phyloP scores from a whole-genome alignment of 2,113 vertebrate species.

The Hyla sarda region DNA sequence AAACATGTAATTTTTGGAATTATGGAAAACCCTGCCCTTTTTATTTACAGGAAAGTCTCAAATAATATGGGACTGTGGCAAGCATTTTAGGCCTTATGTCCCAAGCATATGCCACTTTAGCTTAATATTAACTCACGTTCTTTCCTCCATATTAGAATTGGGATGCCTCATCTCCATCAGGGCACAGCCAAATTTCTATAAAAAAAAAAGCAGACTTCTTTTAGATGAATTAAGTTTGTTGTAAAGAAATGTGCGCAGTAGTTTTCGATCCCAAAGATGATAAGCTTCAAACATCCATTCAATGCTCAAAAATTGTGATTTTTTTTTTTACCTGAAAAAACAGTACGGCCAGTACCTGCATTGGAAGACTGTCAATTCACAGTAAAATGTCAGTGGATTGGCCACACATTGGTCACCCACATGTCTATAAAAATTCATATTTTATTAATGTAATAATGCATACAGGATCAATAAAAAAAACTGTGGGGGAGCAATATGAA shows the following conservation, averaged over 20 bases:
- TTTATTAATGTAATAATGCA: no score
- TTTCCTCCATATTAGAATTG: conserved; percentile 88
- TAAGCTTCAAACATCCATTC: not conserved
- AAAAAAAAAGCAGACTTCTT: not conserved
- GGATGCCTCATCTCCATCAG: conserved; percentile 97
- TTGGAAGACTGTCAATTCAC: no score
- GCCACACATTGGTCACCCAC: no score
- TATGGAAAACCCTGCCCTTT: not conserved
- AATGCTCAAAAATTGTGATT: not conserved
- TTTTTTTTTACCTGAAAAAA: no score
- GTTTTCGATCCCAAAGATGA: not conserved
- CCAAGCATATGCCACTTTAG: not conserved
- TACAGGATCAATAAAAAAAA: no score
- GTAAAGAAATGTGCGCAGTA: not conserved
- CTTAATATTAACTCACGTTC: conserved; percentile 81
- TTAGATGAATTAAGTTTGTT: not conserved
- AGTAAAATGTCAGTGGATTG: no score
- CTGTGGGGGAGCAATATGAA: no score
- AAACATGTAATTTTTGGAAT: not conserved
- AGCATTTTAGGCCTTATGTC: not conserved
- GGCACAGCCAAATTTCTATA: conserved; percentile 91
- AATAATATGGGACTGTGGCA: not conserved
- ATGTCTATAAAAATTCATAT: no score
- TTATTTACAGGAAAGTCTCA: not conserved
- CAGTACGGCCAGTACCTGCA: no score